Percentiles rank a stretch among this genome's conserved stretches.
Conservation (phyloP, 1,140 invertebrate species). For the Octopus bimaculoides region DNA sequence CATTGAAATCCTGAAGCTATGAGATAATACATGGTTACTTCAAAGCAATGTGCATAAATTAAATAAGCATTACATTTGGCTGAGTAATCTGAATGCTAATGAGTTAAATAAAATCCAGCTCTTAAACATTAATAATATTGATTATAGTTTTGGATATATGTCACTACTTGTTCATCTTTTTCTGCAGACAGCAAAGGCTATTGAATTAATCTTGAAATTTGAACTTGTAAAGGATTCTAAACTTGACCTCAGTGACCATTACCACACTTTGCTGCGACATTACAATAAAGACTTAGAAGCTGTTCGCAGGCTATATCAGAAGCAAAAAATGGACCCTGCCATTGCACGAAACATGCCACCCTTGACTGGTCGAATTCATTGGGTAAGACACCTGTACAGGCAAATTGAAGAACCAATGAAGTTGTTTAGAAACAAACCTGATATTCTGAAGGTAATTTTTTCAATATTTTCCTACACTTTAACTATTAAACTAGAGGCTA, state of each 20-base stretch:
- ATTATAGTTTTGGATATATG: neutral
- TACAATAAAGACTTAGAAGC: constrained; percentile 83
- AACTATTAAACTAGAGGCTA: too few species aligned
- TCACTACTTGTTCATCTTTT: constrained; percentile 13
- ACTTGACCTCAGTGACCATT: constrained; percentile 69
- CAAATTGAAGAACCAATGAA: constrained; percentile 60
- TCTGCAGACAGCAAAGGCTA: constrained; percentile 54
- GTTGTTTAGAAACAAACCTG: constrained; percentile 60
- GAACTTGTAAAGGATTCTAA: constrained; percentile 51
- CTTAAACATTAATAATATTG: too few species aligned
- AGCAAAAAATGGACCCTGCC: constrained; percentile 55
- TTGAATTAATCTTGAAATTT: constrained; percentile 56
- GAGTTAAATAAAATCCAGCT: too few species aligned
- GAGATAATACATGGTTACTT: too few species aligned
- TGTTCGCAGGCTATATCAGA: constrained; percentile 67
- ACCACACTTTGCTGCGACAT: constrained; percentile 75
- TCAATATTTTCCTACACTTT: too few species aligned
- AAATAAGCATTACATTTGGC: too few species aligned
- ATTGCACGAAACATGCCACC: constrained; percentile 57
- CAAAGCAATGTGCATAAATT: too few species aligned
- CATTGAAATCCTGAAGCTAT: too few species aligned
- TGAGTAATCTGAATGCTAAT: too few species aligned
- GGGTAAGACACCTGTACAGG: constrained; percentile 59
- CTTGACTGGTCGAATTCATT: constrained; percentile 57
- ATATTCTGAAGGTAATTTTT: constrained; percentile 50